phyloP scores from a whole-genome alignment of 2,797 vertebrate genomes.

The Phrynocephalus forsythii region DNA sequence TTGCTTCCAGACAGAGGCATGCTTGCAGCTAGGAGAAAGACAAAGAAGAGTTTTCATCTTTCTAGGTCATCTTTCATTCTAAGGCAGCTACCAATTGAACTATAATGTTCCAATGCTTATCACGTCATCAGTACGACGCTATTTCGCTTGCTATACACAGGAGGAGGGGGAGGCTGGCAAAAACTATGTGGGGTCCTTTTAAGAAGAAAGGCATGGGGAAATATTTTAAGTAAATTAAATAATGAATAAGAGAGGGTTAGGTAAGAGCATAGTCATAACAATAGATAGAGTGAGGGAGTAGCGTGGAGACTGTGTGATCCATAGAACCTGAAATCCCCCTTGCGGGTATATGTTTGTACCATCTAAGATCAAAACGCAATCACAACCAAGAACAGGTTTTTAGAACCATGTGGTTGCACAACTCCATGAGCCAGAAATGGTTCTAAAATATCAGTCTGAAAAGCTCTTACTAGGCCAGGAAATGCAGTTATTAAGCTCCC shows the following conservation, averaged over 20 bases:
- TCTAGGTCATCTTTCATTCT: not conserved
- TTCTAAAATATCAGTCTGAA: not conserved
- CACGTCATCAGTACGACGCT: too few relatives aligned
- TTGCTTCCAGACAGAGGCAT: conserved; percentile 78
- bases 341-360: not conserved
- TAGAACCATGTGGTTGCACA: not conserved
- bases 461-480: not conserved
- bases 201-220: too few relatives aligned
- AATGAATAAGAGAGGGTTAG: too few relatives aligned
- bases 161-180: too few relatives aligned
- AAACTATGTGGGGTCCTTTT: too few relatives aligned
- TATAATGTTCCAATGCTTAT: not conserved
- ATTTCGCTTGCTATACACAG: too few relatives aligned
- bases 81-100: not conserved
- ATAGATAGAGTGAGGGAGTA: too few relatives aligned
- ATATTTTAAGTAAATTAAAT: too few relatives aligned
- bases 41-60: not conserved
- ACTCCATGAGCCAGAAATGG: not conserved
- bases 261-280: too few relatives aligned
- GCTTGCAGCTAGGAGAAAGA: conserved; percentile 41
- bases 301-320: too few relatives aligned
- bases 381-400: not conserved
- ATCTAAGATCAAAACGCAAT: not conserved
- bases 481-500: not conserved
- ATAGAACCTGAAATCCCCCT: too few relatives aligned